These are phyloP conservation scores for Muschampia plurimacula DNA, from an alignment of 2,888 invertebrate genomes.

Conservation along the genomic window DNA sequence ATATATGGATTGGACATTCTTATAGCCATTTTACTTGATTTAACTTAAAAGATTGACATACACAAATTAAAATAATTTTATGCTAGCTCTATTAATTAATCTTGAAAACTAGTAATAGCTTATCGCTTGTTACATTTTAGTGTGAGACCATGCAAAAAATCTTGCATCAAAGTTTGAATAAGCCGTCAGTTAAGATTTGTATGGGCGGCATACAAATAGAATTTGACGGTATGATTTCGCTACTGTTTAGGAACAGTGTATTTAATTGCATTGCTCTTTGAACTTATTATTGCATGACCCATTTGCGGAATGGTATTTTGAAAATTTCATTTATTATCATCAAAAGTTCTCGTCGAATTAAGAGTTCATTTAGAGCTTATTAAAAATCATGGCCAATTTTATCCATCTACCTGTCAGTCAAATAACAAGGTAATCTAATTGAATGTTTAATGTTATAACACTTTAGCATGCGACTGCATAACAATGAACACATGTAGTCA, in stretches of 20 bases:
- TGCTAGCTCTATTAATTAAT: too few species aligned
- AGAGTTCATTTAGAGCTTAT: not conserved
- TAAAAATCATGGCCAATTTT: conserved; percentile 1
- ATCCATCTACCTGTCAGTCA: not conserved
- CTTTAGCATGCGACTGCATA: not conserved
- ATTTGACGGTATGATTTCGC: not conserved
- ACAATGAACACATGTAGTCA: too few species aligned
- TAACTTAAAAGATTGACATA: too few species aligned
- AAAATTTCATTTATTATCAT: not conserved
- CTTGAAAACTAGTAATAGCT: too few species aligned
- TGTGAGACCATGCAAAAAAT: too few species aligned
- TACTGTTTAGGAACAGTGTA: not conserved
- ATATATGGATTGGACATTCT: too few species aligned
- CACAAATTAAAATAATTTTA: too few species aligned
- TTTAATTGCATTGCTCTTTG: conserved; percentile 4
- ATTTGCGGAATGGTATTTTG: not conserved
- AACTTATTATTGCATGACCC: not conserved
- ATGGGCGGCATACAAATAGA: not conserved
- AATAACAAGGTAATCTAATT: not conserved
- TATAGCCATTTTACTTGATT: too few species aligned
- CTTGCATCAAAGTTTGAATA: too few species aligned
- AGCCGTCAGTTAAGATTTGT: too few species aligned
- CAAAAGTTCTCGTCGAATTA: not conserved
- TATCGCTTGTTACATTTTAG: too few species aligned
- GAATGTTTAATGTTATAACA: not conserved